phyloP scores from a whole-genome alignment of 2,888 invertebrate species.

The Lottia gigantea region DNA sequence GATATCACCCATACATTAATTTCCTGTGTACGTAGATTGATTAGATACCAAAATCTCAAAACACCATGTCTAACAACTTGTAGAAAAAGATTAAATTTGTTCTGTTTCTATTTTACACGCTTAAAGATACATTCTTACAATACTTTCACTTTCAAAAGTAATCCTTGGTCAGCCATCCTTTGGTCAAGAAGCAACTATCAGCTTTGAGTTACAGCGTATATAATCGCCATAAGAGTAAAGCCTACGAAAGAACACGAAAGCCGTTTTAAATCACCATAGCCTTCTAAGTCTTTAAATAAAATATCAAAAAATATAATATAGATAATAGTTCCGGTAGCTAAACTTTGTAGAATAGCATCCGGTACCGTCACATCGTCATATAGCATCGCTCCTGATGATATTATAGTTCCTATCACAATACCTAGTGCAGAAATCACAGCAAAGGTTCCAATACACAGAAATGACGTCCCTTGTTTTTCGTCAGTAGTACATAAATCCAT shows the following conservation, averaged over 20 bases:
- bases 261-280: slow-evolving; percentile 55
- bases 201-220: slow-evolving; percentile 44
- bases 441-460: slow-evolving; percentile 54
- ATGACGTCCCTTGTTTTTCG: slow-evolving; percentile 53
- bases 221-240: slow-evolving; percentile 56
- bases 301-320: slow-evolving; percentile 61
- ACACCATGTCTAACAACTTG: too few species aligned
- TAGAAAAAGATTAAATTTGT: too few species aligned
- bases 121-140: too few species aligned
- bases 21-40: too few species aligned
- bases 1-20: too few species aligned
- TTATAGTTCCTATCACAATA: slow-evolving; percentile 53
- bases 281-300: slow-evolving; percentile 56
- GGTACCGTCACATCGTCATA: slow-evolving; percentile 56
- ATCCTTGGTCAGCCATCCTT: too few species aligned
- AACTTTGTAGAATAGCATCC: slow-evolving; percentile 57
- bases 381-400: slow-evolving; percentile 56
- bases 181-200: slow-evolving; percentile 10
- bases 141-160: too few species aligned
- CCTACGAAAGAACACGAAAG: slow-evolving; percentile 59
- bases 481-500: slow-evolving; percentile 51
- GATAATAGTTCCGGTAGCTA: slow-evolving; percentile 58
- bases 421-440: slow-evolving; percentile 55
- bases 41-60: too few species aligned
- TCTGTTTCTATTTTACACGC: too few species aligned